Evolutionary conservation across 1,140 invertebrate genomes (phyloP), one percentile per base, ranked within the genome.

Genomic region (Xylocopa sonorina): DNA sequence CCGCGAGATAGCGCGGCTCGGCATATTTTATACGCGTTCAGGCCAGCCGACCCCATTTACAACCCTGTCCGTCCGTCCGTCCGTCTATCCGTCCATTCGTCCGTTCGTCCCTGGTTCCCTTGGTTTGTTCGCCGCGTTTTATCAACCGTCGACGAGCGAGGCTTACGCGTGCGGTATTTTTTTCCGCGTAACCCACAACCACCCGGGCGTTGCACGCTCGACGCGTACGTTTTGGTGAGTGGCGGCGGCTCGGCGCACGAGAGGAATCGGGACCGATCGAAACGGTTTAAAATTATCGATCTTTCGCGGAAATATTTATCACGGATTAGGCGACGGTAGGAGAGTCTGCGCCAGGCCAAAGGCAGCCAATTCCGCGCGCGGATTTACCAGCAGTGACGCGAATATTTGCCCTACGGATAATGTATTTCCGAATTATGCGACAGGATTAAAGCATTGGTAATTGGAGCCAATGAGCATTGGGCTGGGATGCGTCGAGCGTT

Each of bases 21-120:
- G 87, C 88, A 91, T 90, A 91, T 91, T 90, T 91, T 91, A 90
- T 90, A 86, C 75, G 82, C 85, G 82, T 86, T 82, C 78, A 68
- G 64, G 53, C 74, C 55, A 68, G 48, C 64, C 85, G 81, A 86
- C 81, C 85, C 79, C 78, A 83, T 87, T 87, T 84, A 81, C 79
- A 69, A 86, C 51, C 68, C 69, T 81, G 76, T 83, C 76, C 71
- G 34, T 82, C 62, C 27, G 72, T 82, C 74, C 69, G 51, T 67
- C 68, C 75, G 66, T 84, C 64, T 41, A 43, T 82, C 62, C 29
- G 43, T 66, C 41, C 55, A 48, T 79, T 43, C 69, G 34, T 81
- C 46, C 60, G 27, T 55, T 34, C 57, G 29, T 58, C 18, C 57
- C 10, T 58, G 32, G 29, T 29, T 58, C 43, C 57, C 18, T 60